Evolutionary conservation across 2,888 invertebrate species (phyloP), one percentile per base, ranked within the genome.

Genomic region (Hirtodrosophila confusa): DNA sequence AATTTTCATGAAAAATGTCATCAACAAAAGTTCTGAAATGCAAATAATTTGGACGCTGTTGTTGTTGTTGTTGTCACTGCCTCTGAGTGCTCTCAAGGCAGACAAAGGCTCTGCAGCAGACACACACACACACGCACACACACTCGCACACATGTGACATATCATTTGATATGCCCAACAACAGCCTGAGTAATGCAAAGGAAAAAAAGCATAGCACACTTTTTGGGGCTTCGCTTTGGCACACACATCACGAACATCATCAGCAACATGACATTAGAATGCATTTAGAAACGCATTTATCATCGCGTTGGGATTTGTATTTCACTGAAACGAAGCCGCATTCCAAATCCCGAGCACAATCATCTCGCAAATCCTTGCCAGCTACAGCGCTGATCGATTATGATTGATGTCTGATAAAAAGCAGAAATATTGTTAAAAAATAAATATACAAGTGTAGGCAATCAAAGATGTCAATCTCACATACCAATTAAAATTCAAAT

Each of bases 1-100:
- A 85, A 85, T 88, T 83, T 88, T 85, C 86, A 85, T 88, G 86
- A 86, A 85, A 88, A 88, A 88, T 85, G 88, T 85, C 85, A 85
- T 88, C 85, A 88, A 88, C 88, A 85, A 85, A 85, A 85, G 85
- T 85, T 85, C 17, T 54, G 76, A 85, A 85, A 85, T 85, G 88
- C 85, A 85, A 88, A 85, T 88, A 83, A 78, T 78, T 74, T 65
- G 74, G 69, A 70, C 48, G 66, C 64, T 53, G 55, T 47, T 60
- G 3, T 31, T 8, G 31, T 40, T 43, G 60, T 45, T 61, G 69
- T 49, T 51, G 75, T 17, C 54, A 58, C 12, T 68, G 66, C 49
- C 54, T 50, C 29, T 60, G 69, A 82, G 86, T 82, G 85, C 87
- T 86, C 85, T 83, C 67, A 51, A 70, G 58, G 50, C 82, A 78